Conservation (phyloP, 2,113 vertebrate genomes). For the Myrmophylax atrothorax region DNA sequence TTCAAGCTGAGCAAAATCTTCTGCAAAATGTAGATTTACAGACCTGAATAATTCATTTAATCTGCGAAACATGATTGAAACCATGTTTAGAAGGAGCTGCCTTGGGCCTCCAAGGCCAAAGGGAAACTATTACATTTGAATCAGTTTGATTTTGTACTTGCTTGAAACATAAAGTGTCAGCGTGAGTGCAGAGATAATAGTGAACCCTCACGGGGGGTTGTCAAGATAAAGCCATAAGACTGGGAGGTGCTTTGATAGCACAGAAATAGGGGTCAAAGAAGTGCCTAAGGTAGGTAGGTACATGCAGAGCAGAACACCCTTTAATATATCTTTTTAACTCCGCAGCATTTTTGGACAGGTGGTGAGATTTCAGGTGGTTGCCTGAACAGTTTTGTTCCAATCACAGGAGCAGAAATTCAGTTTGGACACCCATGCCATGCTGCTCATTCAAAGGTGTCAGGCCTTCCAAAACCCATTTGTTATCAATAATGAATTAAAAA, state of each 20-base stretch:
- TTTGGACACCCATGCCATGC: not conserved
- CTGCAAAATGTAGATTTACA: conserved; percentile 57
- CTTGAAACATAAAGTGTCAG: conserved; percentile 65
- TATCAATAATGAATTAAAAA: not conserved
- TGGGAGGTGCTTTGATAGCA: conserved; percentile 26
- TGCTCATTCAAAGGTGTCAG: not conserved
- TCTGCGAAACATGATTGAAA: conserved; percentile 65
- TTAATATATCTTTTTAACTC: not conserved
- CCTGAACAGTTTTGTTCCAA: not conserved
- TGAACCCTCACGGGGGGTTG: not conserved
- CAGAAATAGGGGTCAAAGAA: conserved; percentile 32
- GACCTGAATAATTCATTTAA: conserved; percentile 69
- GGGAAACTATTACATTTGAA: conserved; percentile 61
- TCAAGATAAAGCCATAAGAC: not conserved
- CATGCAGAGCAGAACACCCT: not conserved
- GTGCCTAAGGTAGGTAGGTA: not conserved
- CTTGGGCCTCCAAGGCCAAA: conserved; percentile 64
- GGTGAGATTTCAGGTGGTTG: not conserved
- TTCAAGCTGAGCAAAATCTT: conserved; percentile 39
- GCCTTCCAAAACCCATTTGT: not conserved
- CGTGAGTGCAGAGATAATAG: conserved; percentile 17
- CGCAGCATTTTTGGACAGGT: not conserved
- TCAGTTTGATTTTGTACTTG: conserved; percentile 55
- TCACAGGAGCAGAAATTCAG: not conserved
- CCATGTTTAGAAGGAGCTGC: conserved; percentile 60